These are phyloP conservation scores for Nerophis lumbriciformis DNA, from an alignment of 2,113 vertebrate species.

Conservation along the genomic window DNA sequence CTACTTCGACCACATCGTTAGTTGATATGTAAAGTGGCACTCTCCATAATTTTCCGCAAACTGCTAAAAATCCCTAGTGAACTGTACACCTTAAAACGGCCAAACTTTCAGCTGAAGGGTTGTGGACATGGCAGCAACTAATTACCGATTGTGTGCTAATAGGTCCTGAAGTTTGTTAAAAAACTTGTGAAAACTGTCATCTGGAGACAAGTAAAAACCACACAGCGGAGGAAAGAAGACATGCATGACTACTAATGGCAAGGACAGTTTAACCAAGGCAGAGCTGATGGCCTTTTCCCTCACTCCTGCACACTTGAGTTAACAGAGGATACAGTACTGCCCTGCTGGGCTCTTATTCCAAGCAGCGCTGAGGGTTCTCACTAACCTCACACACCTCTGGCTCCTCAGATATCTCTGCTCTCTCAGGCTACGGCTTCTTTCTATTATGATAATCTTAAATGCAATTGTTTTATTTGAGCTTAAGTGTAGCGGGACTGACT, in stretches of 20 bases:
- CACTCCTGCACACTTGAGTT: conserved; percentile 38
- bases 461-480: conserved; percentile 33
- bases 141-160: conserved; percentile 27
- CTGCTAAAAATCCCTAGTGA: background rate
- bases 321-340: conserved; percentile 43
- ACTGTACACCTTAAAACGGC: background rate
- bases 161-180: conserved; percentile 39
- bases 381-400: background rate
- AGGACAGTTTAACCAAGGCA: conserved; percentile 31
- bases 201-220: conserved; percentile 40
- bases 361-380: conserved; percentile 8
- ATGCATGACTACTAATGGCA: conserved; percentile 46
- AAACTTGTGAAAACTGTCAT: conserved; percentile 32
- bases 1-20: too few species aligned
- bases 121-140: conserved; percentile 14
- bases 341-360: conserved; percentile 49
- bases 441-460: conserved; percentile 18
- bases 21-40: too few species aligned
- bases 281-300: conserved; percentile 36
- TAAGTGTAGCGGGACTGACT: conserved; percentile 5
- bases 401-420: conserved; percentile 33
- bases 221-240: conserved; percentile 19
- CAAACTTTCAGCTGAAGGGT: background rate
- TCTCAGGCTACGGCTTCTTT: conserved; percentile 22
- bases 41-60: too few species aligned